Evolutionary conservation across 37 sponge, comb jelly and placozoan genomes (phyloP).

Genomic region (Halichondria panicea): DNA sequence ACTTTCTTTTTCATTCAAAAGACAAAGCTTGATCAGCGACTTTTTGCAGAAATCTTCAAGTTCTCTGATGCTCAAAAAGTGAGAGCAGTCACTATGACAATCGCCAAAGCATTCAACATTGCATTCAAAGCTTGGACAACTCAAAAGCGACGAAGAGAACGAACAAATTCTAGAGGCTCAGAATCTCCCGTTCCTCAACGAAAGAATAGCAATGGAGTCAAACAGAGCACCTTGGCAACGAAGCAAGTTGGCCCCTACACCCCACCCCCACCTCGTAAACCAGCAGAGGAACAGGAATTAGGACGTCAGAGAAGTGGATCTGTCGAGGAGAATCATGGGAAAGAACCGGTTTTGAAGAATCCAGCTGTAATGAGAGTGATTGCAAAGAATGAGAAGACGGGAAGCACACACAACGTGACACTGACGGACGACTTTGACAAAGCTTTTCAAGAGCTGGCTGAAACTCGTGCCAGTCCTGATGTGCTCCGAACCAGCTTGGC

Average conservation of each 20-base stretch:
- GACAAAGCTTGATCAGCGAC: slow-evolving; percentile 30
- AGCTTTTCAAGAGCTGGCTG: slow-evolving; percentile 50
- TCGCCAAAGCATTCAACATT: slow-evolving; percentile 82
- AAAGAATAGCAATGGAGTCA: slow-evolving; percentile 2
- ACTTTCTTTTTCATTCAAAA: slow-evolving; percentile 78
- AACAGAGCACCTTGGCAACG: not conserved
- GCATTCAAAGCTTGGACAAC: slow-evolving; percentile 79
- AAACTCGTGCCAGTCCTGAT: slow-evolving; percentile 6
- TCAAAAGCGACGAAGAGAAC: slow-evolving; percentile 38
- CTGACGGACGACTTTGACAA: slow-evolving; percentile 69
- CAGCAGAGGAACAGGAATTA: not conserved
- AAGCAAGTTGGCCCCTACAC: slow-evolving; percentile 30
- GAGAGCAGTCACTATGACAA: slow-evolving; percentile 57
- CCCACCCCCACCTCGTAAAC: slow-evolving; percentile 41
- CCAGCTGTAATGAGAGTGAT: slow-evolving; percentile 29
- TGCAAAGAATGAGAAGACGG: slow-evolving; percentile 46
- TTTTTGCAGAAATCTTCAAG: slow-evolving; percentile 58
- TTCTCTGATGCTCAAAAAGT: slow-evolving; percentile 42
- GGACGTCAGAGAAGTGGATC: slow-evolving; percentile 35
- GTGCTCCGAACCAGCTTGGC: slow-evolving; percentile 27
- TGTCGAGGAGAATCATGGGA: slow-evolving; percentile 9
- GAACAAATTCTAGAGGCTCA: slow-evolving; percentile 3
- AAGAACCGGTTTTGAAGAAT: not conserved
- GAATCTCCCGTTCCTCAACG: slow-evolving; percentile 31
- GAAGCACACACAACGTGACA: slow-evolving; percentile 70